Conservation (phyloP, 2,888 invertebrate species). For the Temnothorax unifasciatus region DNA sequence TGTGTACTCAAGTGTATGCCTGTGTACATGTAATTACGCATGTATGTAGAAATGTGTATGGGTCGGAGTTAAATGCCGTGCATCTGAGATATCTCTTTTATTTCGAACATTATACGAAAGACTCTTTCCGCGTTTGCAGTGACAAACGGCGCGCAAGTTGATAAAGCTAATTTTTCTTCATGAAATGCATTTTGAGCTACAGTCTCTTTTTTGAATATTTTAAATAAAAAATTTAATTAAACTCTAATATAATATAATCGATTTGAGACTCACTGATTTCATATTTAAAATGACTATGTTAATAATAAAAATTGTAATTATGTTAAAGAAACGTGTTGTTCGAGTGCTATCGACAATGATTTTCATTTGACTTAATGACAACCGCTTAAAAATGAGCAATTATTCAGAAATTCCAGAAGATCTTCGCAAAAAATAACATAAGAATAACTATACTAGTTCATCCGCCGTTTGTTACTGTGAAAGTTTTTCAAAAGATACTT, state of each 20-base stretch:
- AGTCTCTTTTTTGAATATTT: not conserved
- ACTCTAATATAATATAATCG: not conserved
- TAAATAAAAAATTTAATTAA: not conserved
- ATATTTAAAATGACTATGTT: not conserved
- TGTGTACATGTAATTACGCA: constrained; percentile 12
- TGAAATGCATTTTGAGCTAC: not conserved
- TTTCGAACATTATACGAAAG: constrained; percentile 15
- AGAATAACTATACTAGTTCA: constrained; percentile 1
- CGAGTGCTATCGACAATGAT: not conserved
- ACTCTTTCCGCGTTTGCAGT: constrained; percentile 9
- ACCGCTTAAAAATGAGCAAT: not conserved
- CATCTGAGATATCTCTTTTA: constrained; percentile 38
- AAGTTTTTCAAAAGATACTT: constrained; percentile 45
- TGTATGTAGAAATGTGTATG: constrained; percentile 7
- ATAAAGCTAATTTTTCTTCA: constrained; percentile 9
- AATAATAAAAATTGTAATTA: not conserved
- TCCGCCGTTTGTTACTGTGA: constrained; percentile 16
- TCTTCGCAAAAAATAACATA: not conserved
- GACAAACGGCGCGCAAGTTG: constrained; percentile 14
- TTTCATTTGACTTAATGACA: not conserved
- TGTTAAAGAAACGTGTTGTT: not conserved
- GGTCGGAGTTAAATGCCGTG: not conserved
- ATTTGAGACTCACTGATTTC: too few relatives aligned
- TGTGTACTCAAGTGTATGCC: constrained; percentile 11
- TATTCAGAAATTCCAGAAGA: not conserved